These are phyloP conservation scores for Zapornia atra DNA, from an alignment of 2,113 vertebrate species.

Conservation along the genomic window DNA sequence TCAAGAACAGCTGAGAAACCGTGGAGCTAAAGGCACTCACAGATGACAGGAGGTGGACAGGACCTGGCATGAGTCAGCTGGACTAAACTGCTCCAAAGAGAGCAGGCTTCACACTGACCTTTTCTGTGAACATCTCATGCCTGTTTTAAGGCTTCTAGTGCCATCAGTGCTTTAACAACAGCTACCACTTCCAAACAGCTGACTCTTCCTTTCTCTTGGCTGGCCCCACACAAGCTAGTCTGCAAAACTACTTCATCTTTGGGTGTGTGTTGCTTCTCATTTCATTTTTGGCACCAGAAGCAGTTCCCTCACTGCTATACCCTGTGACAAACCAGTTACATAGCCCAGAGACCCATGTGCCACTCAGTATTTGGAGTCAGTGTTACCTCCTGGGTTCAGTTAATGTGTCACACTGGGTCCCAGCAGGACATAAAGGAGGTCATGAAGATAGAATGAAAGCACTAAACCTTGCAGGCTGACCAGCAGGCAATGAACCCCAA, in stretches of 20 bases:
- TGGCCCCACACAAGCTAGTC: not conserved
- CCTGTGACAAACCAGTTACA: no score
- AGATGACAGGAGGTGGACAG: not conserved
- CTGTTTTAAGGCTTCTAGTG: not conserved
- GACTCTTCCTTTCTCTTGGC: not conserved
- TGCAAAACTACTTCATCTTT: not conserved
- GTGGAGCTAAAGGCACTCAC: not conserved
- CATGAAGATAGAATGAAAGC: not conserved
- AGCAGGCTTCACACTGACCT: not conserved
- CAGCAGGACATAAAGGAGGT: not conserved
- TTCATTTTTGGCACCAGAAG: not conserved
- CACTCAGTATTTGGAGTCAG: not conserved
- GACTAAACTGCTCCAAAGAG: not conserved
- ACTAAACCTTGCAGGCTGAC: not conserved
- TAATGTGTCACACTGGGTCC: not conserved
- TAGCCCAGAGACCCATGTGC: not conserved
- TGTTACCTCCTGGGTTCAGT: not conserved
- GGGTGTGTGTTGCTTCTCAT: not conserved
- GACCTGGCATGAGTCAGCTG: not conserved
- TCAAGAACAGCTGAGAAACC: not conserved
- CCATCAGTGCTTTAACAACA: not conserved
- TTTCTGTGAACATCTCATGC: not conserved
- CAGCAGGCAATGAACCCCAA: not conserved
- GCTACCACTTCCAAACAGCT: not conserved
- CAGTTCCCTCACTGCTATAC: not conserved